Evolutionary conservation across 1,140 invertebrate species (phyloP), one percentile per base, ranked within the genome.

Genomic region (Diorhabda sublineata): DNA sequence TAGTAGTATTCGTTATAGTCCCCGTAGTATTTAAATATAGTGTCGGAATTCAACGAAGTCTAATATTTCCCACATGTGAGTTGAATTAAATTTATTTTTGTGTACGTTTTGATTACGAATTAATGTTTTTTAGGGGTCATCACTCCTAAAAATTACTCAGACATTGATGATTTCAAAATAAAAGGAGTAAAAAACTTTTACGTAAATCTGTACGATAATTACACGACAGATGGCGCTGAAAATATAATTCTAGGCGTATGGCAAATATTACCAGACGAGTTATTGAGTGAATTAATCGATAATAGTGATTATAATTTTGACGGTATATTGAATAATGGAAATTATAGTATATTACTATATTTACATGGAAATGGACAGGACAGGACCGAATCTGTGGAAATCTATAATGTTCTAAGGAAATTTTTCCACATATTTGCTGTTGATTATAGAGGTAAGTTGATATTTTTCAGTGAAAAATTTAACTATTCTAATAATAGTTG

Each of bases 331-430:
- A 69, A 67, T 11, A 76, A 81, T 72, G 68, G 75, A 56, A 76
- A 72, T 58, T 67, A 78, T 67, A 86, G 87, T 64, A 83, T 96
- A 65, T 83, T 96, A 43, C 77, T 96, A 6, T 96, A 96, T 80
- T 83, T 93, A 72, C 94, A 96, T 85, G 96, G 96, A n/a, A 98
- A 97, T 81, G 92, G 93, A 8, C 93, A 93, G 9, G 91, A 94
- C 61, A 84, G 94, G 73, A 90, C 87, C 8, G 89, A 88, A 9
- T 83, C 83, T 2, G 82, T 94, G 47, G 88, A 92, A 75, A 83
- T 98, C 59, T 98, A 98, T 81, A 86, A 92, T 78, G 80, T 96
- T 45, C 85, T 98, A 67, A 87, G 90, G 73, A 82, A 88, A 58
- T 82, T 91, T 69, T 95, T 89, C 78, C 95, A 98, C 83, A 87